Evolutionary conservation across 2,113 vertebrate genomes (phyloP).

Genomic region (Corythornis madagascariensis): DNA sequence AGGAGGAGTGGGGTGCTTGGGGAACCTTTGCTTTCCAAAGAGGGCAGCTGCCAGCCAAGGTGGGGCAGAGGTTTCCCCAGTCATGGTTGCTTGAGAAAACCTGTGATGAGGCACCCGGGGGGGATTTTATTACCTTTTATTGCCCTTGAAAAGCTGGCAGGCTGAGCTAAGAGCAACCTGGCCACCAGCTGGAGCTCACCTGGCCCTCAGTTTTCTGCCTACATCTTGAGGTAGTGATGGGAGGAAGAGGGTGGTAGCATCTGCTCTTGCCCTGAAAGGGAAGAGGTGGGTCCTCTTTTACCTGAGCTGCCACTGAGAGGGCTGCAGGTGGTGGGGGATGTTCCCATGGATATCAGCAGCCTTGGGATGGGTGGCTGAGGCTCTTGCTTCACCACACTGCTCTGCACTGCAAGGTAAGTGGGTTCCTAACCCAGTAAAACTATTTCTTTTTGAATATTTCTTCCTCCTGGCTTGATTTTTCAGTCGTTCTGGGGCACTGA

Average conservation of each 20-base stretch:
- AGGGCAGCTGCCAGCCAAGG: background rate
- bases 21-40: background rate
- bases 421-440: background rate
- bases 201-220: background rate
- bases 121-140: background rate
- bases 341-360: fast-evolving
- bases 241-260: background rate
- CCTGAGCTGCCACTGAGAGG: fast-evolving
- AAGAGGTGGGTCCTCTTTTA: background rate
- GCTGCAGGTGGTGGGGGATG: background rate
- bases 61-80: background rate
- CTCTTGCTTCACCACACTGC: fast-evolving
- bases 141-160: background rate
- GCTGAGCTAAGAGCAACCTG: background rate
- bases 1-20: background rate
- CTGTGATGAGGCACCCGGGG: background rate
- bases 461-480: background rate
- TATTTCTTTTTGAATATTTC: background rate
- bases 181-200: background rate
- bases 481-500: background rate
- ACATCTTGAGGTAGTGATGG: background rate
- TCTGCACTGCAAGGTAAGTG: background rate
- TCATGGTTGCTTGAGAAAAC: background rate
- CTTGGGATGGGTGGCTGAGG: fast-evolving
- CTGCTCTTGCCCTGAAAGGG: background rate